These are phyloP conservation scores for Rhingia campestris DNA, from an alignment of 2,888 invertebrate species.

Conservation along the genomic window DNA sequence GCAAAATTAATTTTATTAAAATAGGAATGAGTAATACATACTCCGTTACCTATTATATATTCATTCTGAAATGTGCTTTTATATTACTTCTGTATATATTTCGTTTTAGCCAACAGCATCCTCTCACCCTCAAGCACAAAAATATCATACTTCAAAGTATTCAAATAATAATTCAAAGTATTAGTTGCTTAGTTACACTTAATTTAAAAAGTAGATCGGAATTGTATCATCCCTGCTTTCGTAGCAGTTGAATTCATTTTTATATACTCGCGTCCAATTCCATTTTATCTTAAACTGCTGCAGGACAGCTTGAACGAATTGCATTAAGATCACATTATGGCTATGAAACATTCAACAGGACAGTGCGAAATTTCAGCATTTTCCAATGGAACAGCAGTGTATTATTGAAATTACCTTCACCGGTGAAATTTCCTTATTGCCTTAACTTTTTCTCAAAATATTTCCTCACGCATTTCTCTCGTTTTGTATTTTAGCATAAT, in stretches of 20 bases:
- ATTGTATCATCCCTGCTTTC: not conserved
- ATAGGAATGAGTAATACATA: too few species aligned
- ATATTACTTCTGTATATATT: too few species aligned
- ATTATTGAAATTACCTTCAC: conserved; percentile 28
- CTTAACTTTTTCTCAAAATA: conserved; percentile 30
- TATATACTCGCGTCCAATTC: not conserved
- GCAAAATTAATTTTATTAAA: too few species aligned
- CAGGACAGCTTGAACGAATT: not conserved
- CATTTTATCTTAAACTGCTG: not conserved
- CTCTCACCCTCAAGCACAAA: too few species aligned
- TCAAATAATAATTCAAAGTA: not conserved
- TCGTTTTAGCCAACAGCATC: too few species aligned
- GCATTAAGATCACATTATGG: conserved; percentile 21
- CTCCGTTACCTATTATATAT: too few species aligned
- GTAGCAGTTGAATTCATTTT: not conserved
- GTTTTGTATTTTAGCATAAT: conserved; percentile 4
- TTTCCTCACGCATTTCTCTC: not conserved
- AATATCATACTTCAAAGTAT: not conserved
- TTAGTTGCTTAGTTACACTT: not conserved
- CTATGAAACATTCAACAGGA: not conserved
- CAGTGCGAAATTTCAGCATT: not conserved
- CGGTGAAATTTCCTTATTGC: conserved; percentile 13
- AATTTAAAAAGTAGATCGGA: not conserved
- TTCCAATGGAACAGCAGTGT: not conserved
- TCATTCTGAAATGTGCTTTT: too few species aligned